Conservation (phyloP, 2,113 vertebrate species). For the Eidolon helvum region DNA sequence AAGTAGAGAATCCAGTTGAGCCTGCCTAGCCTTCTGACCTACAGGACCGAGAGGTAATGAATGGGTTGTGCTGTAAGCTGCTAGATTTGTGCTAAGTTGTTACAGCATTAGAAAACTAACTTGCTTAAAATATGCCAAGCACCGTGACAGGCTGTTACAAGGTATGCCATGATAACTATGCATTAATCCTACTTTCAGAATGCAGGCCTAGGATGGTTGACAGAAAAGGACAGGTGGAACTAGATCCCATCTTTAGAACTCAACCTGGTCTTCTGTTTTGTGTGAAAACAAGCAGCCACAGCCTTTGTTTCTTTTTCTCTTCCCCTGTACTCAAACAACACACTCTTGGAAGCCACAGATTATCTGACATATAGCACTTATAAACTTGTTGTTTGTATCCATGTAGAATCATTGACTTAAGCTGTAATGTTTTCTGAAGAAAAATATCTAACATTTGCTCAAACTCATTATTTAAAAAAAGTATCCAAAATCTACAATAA, state of each 20-base stretch:
- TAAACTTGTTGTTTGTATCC: neutral
- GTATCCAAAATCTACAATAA: neutral
- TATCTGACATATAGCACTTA: neutral
- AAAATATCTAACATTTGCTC: neutral
- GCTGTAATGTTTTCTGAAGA: neutral
- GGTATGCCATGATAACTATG: neutral
- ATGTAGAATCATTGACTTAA: neutral
- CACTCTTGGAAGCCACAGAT: neutral
- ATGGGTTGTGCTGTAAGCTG: neutral
- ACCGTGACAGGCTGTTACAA: neutral
- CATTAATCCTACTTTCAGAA: neutral
- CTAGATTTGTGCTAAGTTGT: neutral
- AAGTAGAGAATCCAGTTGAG: neutral
- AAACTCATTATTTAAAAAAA: neutral
- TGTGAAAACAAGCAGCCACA: neutral
- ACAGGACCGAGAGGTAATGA: neutral
- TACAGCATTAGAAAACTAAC: neutral
- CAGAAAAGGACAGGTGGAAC: neutral
- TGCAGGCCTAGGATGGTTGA: neutral
- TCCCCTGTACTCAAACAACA: neutral
- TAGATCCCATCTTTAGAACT: neutral
- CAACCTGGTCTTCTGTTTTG: neutral
- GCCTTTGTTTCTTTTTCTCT: accelerated
- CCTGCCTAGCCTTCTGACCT: neutral
- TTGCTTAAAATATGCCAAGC: neutral